Conservation (phyloP, 2,113 vertebrate genomes). For the Empidonax alnorum region DNA sequence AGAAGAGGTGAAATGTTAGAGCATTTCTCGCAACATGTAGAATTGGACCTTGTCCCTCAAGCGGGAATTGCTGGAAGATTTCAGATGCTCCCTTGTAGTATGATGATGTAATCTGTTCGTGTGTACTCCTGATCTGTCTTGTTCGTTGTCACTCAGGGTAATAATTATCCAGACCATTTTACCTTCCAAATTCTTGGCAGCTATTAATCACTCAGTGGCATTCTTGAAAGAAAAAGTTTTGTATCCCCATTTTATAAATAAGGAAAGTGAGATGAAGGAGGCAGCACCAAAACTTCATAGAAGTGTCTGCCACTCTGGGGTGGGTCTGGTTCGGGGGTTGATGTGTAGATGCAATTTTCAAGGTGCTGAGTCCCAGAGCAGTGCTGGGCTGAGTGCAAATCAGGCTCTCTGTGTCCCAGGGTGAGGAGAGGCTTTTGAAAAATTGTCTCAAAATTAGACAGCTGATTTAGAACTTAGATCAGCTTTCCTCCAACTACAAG, state of each 20-base stretch:
- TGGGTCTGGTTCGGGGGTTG: not conserved
- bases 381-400: not conserved
- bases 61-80: not conserved
- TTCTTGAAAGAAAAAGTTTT: not conserved
- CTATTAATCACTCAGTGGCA: not conserved
- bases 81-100: not conserved
- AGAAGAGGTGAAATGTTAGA: not conserved
- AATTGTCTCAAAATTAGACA: not conserved
- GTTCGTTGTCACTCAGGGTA: not conserved
- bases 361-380: not conserved
- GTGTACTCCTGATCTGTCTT: not conserved
- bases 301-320: not conserved
- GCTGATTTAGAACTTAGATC: not conserved
- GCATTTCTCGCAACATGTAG: fast-evolving
- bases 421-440: not conserved
- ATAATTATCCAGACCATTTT: not conserved
- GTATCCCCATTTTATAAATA: not conserved
- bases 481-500: not conserved
- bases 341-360: not conserved
- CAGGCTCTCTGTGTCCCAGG: not conserved
- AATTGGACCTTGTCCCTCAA: not conserved
- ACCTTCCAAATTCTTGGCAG: not conserved
- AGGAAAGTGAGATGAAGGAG: not conserved
- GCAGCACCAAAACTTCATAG: not conserved
- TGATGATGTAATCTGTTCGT: not conserved